Percentiles rank a stretch among this genome's conserved stretches.
Evolutionary conservation across 2,888 invertebrate species (phyloP).

Genomic region (Dasypolia templi): DNA sequence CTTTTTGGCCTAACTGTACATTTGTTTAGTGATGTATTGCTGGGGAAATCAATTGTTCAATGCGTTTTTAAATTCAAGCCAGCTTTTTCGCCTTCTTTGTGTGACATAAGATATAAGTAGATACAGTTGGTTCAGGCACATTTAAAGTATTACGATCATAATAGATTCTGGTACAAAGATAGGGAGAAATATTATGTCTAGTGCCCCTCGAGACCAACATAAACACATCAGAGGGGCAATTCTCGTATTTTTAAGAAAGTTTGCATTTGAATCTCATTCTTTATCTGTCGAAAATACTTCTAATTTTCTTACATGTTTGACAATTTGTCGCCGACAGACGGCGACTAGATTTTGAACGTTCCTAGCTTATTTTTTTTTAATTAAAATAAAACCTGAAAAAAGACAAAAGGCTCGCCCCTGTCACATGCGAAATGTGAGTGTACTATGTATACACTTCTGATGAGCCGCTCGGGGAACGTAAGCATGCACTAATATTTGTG

Average conservation of each 20-base stretch:
- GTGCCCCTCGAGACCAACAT: not conserved
- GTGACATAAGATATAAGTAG: not conserved
- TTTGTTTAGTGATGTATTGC: constrained; percentile 29
- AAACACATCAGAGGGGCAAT: not conserved
- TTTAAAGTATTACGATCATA: not conserved
- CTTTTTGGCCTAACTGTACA: constrained; percentile 35
- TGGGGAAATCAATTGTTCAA: constrained; percentile 23
- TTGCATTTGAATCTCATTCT: too few relatives aligned
- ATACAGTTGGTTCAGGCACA: not conserved
- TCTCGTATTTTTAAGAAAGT: too few relatives aligned
- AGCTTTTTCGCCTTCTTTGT: not conserved
- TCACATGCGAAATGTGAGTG: not conserved
- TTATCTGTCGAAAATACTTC: too few relatives aligned
- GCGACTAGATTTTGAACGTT: too few relatives aligned
- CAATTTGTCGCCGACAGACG: too few relatives aligned
- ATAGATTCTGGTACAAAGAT: not conserved
- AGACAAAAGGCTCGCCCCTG: not conserved
- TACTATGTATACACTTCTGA: not conserved
- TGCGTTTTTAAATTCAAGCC: not conserved
- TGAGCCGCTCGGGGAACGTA: not conserved
- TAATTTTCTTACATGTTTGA: too few relatives aligned
- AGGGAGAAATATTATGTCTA: not conserved
- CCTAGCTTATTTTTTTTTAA: too few relatives aligned
- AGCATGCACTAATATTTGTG: not conserved
- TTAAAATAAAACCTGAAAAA: too few relatives aligned